Percentiles rank a stretch among this genome's conserved stretches.
Evolutionary conservation across 2,888 invertebrate genomes (phyloP).

Genomic region (Spatulosminthurus flaviceps): DNA sequence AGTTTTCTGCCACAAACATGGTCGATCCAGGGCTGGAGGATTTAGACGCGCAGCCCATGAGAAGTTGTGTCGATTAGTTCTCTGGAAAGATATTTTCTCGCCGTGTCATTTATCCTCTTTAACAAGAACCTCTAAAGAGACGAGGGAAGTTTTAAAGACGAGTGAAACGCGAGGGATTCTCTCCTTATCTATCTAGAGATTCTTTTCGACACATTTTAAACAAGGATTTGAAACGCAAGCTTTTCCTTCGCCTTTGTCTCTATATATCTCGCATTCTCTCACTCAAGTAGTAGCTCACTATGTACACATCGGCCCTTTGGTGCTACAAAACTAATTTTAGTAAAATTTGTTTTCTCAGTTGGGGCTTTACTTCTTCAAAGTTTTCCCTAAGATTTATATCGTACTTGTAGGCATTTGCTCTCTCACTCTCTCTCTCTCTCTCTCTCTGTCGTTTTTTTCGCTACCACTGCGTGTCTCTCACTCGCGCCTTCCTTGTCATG

Average conservation of each 20-base stretch:
- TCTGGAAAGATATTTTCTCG: slow-evolving; percentile 33
- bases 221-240: slow-evolving; percentile 34
- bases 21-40: slow-evolving; percentile 18
- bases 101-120: slow-evolving; percentile 38
- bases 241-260: not conserved
- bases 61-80: slow-evolving; percentile 40
- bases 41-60: slow-evolving; percentile 21
- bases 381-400: slow-evolving; percentile 45
- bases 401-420: slow-evolving; percentile 19
- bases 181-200: slow-evolving; percentile 22
- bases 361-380: slow-evolving; percentile 41
- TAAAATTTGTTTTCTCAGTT: slow-evolving; percentile 47
- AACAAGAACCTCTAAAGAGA: slow-evolving; percentile 28
- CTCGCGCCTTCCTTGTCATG: slow-evolving; percentile 19
- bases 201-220: slow-evolving; percentile 39
- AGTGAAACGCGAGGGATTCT: slow-evolving; percentile 26
- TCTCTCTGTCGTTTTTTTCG: not conserved
- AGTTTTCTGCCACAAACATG: slow-evolving; percentile 36
- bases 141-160: slow-evolving; percentile 24
- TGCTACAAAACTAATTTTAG: slow-evolving; percentile 43
- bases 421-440: not conserved
- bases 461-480: not conserved
- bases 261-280: not conserved
- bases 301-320: not conserved
- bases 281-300: not conserved